Conservation (phyloP, 2,797 vertebrate genomes). For the Sebastes matsubarae region DNA sequence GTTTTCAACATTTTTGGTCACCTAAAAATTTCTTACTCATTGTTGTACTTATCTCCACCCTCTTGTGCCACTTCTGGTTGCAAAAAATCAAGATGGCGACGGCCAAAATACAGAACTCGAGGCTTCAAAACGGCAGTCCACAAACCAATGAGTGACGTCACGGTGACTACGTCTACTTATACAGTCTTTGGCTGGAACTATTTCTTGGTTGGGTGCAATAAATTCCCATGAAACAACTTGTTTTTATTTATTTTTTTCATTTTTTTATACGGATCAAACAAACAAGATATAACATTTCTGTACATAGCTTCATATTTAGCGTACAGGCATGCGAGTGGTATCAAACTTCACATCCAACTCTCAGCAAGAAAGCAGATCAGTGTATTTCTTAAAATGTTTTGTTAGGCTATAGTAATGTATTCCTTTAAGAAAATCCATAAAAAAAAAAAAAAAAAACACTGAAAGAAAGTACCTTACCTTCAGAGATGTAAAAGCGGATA, state of each 20-base stretch:
- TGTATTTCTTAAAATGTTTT: not conserved
- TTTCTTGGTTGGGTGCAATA: not conserved
- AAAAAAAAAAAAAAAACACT: too few relatives aligned
- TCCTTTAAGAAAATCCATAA: not conserved
- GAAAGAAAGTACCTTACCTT: constrained; percentile 54
- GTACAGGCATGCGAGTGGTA: not conserved
- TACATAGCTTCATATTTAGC: too few relatives aligned
- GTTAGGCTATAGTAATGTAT: not conserved
- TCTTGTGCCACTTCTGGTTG: too few relatives aligned
- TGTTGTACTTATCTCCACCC: too few relatives aligned
- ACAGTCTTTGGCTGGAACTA: not conserved
- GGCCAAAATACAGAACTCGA: too few relatives aligned
- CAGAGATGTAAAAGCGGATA: constrained; percentile 44
- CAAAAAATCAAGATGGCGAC: too few relatives aligned
- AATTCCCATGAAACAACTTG: not conserved
- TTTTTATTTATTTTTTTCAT: not conserved
- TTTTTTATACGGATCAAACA: not conserved
- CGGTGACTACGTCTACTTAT: too few relatives aligned
- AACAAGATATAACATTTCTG: not conserved
- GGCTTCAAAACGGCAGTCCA: too few relatives aligned
- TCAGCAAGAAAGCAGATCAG: not conserved
- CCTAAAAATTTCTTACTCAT: too few relatives aligned
- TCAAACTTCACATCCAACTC: too few relatives aligned
- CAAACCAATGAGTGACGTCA: too few relatives aligned
- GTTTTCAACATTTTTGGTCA: too few relatives aligned